A percentile compares a stretch with the other conserved stretches of the same genome.
Evolutionary conservation across 2,888 invertebrate species (phyloP).

Genomic region (Macrophya annulata): DNA sequence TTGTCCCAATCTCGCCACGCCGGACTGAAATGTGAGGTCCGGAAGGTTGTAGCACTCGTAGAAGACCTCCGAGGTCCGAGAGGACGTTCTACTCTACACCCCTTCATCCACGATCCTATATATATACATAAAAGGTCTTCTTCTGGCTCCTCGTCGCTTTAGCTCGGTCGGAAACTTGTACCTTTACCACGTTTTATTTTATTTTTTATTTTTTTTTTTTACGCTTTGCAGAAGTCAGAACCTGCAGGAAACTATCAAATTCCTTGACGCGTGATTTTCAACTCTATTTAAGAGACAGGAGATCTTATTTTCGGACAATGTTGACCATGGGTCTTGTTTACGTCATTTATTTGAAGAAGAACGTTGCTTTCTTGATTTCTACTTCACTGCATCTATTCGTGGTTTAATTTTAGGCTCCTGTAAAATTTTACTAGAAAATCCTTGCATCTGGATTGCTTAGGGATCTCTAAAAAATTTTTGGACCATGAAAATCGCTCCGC

Average conservation of each 20-base stretch:
- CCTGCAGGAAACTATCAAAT: conserved; percentile 11
- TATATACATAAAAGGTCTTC: not conserved
- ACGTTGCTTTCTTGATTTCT: not conserved
- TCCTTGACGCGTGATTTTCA: conserved; percentile 16
- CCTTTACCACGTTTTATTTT: not conserved
- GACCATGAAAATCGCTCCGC: too few relatives aligned
- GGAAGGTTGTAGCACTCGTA: conserved; percentile 43
- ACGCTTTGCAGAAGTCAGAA: not conserved
- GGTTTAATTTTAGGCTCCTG: not conserved
- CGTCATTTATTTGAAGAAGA: not conserved
- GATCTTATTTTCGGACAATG: not conserved
- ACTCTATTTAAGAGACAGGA: not conserved
- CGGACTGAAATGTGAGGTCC: conserved; percentile 56
- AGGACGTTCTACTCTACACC: conserved; percentile 28
- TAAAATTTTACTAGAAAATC: not conserved
- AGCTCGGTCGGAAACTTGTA: conserved; percentile 11
- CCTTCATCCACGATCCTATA: conserved; percentile 15
- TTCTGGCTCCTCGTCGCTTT: conserved; percentile 25
- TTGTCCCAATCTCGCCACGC: conserved; percentile 66
- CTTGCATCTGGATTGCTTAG: not conserved
- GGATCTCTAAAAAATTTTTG: too few relatives aligned
- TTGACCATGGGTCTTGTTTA: not conserved
- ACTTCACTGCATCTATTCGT: not conserved
- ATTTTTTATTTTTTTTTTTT: not conserved
- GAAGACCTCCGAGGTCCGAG: conserved; percentile 50